Evolutionary conservation across 2,888 invertebrate species (phyloP).

Genomic region (Metallyticus violacea): DNA sequence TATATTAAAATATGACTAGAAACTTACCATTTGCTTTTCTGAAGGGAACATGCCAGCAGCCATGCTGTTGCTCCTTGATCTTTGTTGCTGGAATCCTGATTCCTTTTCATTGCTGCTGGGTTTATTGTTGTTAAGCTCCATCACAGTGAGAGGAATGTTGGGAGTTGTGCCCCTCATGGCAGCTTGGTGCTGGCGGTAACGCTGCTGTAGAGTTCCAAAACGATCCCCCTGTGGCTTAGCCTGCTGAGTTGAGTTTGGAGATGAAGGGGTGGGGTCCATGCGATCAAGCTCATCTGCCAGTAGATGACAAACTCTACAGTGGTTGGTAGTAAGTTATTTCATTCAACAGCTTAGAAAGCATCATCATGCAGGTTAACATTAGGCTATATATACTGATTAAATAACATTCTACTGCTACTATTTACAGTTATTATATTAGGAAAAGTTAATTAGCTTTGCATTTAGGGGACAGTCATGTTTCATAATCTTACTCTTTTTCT

Average conservation of each 20-base stretch:
- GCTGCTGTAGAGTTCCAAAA: conserved; percentile 48
- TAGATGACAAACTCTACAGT: neutral
- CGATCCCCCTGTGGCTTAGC: conserved; percentile 23
- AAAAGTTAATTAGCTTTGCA: no score
- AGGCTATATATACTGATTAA: neutral
- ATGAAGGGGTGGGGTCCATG: conserved; percentile 6
- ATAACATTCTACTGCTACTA: neutral
- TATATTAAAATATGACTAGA: no score
- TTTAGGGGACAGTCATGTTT: no score
- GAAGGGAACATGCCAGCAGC: conserved; percentile 10
- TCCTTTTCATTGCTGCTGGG: conserved; percentile 2
- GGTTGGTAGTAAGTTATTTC: neutral
- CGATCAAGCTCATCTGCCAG: neutral
- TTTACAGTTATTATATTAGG: no score
- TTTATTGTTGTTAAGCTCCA: conserved; percentile 34
- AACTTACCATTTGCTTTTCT: neutral
- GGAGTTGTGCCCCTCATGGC: conserved; percentile 45
- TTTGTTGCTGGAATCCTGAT: neutral
- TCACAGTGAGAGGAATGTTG: conserved; percentile 35
- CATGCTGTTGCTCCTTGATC: conserved; percentile 24
- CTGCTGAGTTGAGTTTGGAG: neutral
- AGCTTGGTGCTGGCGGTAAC: conserved; percentile 58
- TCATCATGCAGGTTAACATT: neutral
- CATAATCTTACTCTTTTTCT: no score
- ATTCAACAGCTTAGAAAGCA: neutral